phyloP scores from a whole-genome alignment of 2,113 vertebrate species.

The Pangasianodon gigas region DNA sequence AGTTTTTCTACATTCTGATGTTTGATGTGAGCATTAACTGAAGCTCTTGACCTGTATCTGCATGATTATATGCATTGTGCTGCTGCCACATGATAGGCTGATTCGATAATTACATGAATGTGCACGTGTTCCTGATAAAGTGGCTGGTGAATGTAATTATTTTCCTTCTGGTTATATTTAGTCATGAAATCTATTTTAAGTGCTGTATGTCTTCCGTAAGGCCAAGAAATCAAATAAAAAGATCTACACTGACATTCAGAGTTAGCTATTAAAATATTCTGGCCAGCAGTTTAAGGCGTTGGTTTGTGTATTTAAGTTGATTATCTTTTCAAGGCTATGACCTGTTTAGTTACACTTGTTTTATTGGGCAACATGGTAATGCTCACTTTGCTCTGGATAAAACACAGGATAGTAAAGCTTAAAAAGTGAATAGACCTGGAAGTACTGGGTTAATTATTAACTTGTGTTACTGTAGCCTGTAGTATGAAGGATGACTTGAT shows the following conservation, averaged over 20 bases:
- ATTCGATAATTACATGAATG: neutral
- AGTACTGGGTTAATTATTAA: constrained; percentile 18
- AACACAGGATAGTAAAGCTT: neutral
- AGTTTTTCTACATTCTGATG: neutral
- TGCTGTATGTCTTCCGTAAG: neutral
- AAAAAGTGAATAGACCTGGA: neutral
- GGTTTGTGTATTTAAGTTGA: constrained; percentile 8
- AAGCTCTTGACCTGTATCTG: neutral
- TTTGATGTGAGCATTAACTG: neutral
- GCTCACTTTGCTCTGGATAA: neutral
- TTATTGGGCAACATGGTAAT: neutral
- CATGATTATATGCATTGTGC: neutral
- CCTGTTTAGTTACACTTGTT: neutral
- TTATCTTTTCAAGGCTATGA: neutral
- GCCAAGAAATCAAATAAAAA: neutral
- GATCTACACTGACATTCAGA: neutral
- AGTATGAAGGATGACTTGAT: neutral
- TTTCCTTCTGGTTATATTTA: neutral
- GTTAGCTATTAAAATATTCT: constrained; percentile 18
- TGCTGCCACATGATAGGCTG: neutral
- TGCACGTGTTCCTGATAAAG: neutral
- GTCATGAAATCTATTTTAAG: neutral
- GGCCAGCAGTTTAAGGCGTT: neutral
- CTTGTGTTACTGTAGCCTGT: neutral
- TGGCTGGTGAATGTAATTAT: neutral